Evolutionary conservation across 2,113 vertebrate genomes (phyloP).

Genomic region (Tragulus kanchil): DNA sequence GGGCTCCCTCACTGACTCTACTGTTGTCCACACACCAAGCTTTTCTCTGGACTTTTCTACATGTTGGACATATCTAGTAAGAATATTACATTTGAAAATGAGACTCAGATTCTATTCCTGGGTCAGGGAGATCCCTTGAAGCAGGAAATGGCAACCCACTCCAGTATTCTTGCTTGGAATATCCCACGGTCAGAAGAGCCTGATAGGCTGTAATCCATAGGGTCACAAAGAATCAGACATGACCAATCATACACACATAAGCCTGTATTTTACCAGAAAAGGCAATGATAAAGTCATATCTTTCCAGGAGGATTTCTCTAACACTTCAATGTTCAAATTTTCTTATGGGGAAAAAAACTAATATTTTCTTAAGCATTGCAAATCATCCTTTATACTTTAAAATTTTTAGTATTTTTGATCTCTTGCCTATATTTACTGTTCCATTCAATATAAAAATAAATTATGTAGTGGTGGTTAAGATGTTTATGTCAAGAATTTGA

Average conservation of each 20-base stretch:
- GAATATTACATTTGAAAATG: neutral
- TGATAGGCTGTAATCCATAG: neutral
- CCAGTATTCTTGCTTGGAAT: neutral
- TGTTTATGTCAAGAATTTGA: slow-evolving; percentile 2
- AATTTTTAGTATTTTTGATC: neutral
- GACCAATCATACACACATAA: neutral
- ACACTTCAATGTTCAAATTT: slow-evolving; percentile 11
- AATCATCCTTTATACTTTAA: slow-evolving; percentile 35
- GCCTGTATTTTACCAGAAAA: neutral
- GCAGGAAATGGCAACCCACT: neutral
- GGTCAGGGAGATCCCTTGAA: neutral
- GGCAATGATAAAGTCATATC: neutral
- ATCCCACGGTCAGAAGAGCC: neutral
- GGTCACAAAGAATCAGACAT: neutral
- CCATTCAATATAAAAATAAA: slow-evolving; percentile 51
- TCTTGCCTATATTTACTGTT: neutral
- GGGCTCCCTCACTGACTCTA: no score
- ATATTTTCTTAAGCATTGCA: neutral
- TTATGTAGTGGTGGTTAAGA: neutral
- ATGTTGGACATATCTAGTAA: neutral
- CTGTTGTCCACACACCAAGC: neutral
- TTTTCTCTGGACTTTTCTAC: neutral
- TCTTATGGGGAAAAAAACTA: neutral
- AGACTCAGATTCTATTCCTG: neutral
- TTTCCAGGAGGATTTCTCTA: neutral